These are phyloP conservation scores for Germaria angustata DNA, from an alignment of 2,888 invertebrate genomes.

Conservation along the genomic window DNA sequence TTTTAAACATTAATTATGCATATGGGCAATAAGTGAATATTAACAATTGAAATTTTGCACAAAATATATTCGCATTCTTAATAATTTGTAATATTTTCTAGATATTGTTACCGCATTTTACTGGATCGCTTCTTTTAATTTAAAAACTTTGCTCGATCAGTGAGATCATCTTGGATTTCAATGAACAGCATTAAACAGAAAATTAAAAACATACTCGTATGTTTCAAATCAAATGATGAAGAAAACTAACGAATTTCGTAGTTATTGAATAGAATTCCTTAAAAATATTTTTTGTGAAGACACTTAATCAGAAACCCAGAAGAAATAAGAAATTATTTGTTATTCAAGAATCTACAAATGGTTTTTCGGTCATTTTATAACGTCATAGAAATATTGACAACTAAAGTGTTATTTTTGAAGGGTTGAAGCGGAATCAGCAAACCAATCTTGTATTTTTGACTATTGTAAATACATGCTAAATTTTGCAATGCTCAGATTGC, in stretches of 20 bases:
- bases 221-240: background rate
- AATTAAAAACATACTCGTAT: background rate
- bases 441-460: no score
- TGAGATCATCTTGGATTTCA: constrained; percentile 8
- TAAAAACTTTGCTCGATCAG: background rate
- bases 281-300: no score
- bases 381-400: no score
- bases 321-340: no score
- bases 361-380: no score
- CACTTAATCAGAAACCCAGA: background rate
- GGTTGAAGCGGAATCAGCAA: no score
- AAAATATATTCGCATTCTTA: constrained; percentile 2
- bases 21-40: background rate
- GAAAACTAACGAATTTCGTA: no score
- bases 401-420: no score
- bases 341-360: no score
- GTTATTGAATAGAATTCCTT: no score
- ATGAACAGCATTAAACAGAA: background rate
- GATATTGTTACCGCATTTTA: constrained; percentile 1
- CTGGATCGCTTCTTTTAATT: background rate
- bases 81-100: constrained; percentile 3
- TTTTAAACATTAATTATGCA: background rate
- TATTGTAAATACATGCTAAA: no score
- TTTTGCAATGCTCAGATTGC: no score
- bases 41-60: background rate